Conservation (phyloP, 2,888 invertebrate genomes). For the Idaea dimidiata region DNA sequence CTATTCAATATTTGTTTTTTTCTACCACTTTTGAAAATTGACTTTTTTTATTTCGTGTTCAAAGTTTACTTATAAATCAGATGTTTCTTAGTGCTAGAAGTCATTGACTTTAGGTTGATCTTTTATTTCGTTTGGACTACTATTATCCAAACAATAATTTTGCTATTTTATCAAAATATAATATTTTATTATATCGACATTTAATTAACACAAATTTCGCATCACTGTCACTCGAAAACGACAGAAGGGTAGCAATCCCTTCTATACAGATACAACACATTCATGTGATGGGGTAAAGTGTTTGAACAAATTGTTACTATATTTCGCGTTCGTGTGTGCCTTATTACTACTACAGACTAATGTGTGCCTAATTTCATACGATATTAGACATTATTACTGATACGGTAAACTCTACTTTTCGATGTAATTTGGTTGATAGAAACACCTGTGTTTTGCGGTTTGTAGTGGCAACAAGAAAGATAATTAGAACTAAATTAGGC, state of each 20-base stretch:
- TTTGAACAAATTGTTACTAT: slow-evolving; percentile 30
- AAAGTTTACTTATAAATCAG: too few relatives aligned
- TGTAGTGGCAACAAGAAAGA: background rate
- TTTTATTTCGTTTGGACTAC: too few relatives aligned
- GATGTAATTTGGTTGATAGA: background rate
- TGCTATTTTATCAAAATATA: too few relatives aligned
- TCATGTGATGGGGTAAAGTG: slow-evolving; percentile 24
- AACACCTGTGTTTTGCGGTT: background rate
- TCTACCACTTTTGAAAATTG: too few relatives aligned
- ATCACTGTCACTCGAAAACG: slow-evolving; percentile 44
- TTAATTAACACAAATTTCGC: slow-evolving; percentile 14
- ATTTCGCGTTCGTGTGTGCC: slow-evolving; percentile 17
- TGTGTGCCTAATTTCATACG: slow-evolving; percentile 5
- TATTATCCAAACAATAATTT: too few relatives aligned
- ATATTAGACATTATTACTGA: slow-evolving; percentile 8
- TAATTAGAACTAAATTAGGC: background rate
- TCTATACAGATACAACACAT: slow-evolving; percentile 19
- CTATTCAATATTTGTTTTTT: too few relatives aligned
- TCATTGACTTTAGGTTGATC: too few relatives aligned
- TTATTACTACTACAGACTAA: slow-evolving; percentile 15
- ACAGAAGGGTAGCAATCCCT: slow-evolving; percentile 27
- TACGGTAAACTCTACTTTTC: background rate
- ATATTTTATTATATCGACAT: background rate
- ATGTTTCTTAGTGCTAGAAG: too few relatives aligned
- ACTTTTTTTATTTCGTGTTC: too few relatives aligned